A percentile compares a stretch with the other conserved stretches of the same genome.
Evolutionary conservation across 1,140 invertebrate genomes (phyloP).

Genomic region (Acromyrmex heyeri): DNA sequence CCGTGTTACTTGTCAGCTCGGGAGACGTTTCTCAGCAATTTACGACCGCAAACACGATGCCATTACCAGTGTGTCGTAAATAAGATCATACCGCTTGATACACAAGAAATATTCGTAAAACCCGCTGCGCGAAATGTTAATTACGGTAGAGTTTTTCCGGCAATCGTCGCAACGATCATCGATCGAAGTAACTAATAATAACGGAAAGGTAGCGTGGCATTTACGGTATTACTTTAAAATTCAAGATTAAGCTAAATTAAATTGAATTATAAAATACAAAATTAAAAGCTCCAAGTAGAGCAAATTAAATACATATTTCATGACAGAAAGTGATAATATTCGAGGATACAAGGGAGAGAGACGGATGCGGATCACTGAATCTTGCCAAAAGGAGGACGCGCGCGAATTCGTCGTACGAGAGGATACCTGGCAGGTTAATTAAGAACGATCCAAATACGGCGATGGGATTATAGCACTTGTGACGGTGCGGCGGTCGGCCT

Average conservation of each 20-base stretch:
- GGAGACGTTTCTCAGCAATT: conserved; percentile 76
- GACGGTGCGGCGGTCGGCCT: conserved; percentile 61
- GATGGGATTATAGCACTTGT: conserved; percentile 66
- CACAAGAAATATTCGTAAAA: conserved; percentile 36
- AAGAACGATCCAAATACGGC: conserved; percentile 73
- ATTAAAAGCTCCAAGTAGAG: not conserved
- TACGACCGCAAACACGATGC: conserved; percentile 74
- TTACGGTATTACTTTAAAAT: not conserved
- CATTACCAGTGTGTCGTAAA: conserved; percentile 70
- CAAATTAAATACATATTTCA: not conserved
- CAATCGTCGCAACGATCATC: not conserved
- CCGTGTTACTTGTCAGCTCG: conserved; percentile 77
- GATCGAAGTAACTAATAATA: not conserved
- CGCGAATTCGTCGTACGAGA: conserved; percentile 29
- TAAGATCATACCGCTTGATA: conserved; percentile 68
- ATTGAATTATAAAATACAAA: not conserved
- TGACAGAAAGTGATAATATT: not conserved
- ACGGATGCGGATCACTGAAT: not conserved
- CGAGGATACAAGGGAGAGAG: not conserved
- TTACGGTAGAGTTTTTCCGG: conserved; percentile 16
- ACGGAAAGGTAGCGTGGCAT: not conserved
- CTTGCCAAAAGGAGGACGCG: not conserved
- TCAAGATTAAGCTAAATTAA: not conserved
- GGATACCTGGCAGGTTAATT: conserved; percentile 68
- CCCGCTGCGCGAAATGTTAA: conserved; percentile 53